Evolutionary conservation across 2,888 invertebrate genomes (phyloP).

Genomic region (Eudasyphora cyanicolor): DNA sequence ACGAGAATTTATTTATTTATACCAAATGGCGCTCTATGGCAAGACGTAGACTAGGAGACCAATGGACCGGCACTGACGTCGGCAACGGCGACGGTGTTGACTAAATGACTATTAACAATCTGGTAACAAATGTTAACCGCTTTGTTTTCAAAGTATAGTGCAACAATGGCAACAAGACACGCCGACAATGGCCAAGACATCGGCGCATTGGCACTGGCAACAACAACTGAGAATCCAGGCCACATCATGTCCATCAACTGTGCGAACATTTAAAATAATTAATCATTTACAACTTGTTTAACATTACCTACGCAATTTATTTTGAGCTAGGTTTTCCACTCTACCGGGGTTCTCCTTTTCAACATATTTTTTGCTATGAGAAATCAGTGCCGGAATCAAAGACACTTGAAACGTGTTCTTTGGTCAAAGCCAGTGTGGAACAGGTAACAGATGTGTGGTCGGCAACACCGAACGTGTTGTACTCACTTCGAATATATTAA

Average conservation of each 20-base stretch:
- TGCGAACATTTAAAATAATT: slow-evolving; percentile 61
- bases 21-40: too few species aligned
- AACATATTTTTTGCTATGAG: not conserved
- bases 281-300: slow-evolving; percentile 64
- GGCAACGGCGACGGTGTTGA: slow-evolving; percentile 11
- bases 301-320: slow-evolving; percentile 62
- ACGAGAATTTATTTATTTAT: slow-evolving; percentile 16
- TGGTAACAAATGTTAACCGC: slow-evolving; percentile 41
- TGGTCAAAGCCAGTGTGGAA: not conserved
- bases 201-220: slow-evolving; percentile 1
- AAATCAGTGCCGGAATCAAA: not conserved
- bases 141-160: slow-evolving; percentile 13
- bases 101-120: slow-evolving; percentile 50
- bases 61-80: slow-evolving; percentile 10
- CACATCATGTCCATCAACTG: slow-evolving; percentile 59
- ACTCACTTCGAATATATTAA: too few species aligned
- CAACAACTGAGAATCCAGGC: slow-evolving; percentile 30
- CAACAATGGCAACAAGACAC: slow-evolving; percentile 31
- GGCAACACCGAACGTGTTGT: not conserved
- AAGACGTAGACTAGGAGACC: slow-evolving; percentile 22
- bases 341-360: not conserved
- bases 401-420: not conserved
- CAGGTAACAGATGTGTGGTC: not conserved
- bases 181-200: slow-evolving; percentile 19
- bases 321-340: not conserved